Percentiles rank a stretch among this genome's conserved stretches.
Evolutionary conservation across 2,888 invertebrate genomes (phyloP).

Genomic region (Pristionchus maxplancki): DNA sequence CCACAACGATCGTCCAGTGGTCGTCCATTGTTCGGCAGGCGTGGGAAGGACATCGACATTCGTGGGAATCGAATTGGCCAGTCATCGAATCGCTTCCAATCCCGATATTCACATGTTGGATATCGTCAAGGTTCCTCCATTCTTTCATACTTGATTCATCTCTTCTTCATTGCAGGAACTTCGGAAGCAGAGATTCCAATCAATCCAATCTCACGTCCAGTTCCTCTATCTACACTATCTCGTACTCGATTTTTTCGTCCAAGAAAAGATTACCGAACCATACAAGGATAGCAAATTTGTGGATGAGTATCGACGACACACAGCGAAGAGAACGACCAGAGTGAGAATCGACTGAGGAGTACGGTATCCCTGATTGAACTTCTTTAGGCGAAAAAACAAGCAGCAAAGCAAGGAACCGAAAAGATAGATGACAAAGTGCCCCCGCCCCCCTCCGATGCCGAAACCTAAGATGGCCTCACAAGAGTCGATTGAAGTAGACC

Average conservation of each 20-base stretch:
- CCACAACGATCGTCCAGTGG: slow-evolving; percentile 47
- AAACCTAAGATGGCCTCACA: neutral
- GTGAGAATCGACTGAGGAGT: neutral
- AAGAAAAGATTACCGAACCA: slow-evolving; percentile 1
- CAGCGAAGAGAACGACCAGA: neutral
- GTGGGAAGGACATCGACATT: slow-evolving; percentile 58
- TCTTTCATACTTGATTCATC: neutral
- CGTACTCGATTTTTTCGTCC: slow-evolving; percentile 28
- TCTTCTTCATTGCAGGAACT: neutral
- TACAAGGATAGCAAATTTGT: slow-evolving; percentile 41
- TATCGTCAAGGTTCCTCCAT: slow-evolving; percentile 29
- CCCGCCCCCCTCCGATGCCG: neutral
- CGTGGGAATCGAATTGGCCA: slow-evolving; percentile 46
- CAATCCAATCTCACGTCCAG: slow-evolving; percentile 31
- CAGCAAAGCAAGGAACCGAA: neutral
- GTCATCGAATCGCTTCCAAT: neutral
- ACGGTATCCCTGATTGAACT: neutral
- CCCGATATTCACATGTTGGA: neutral
- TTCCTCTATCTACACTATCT: slow-evolving; percentile 46
- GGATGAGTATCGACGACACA: neutral
- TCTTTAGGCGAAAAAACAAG: slow-evolving; percentile 21
- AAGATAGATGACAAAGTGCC: neutral
- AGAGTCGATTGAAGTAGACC: neutral
- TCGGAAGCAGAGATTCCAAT: neutral
- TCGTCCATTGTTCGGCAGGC: slow-evolving; percentile 60